A percentile compares a stretch with the other conserved stretches of the same genome.
These are phyloP conservation scores for Labroides dimidiatus DNA, from an alignment of 2,797 vertebrate genomes.

Conservation along the genomic window DNA sequence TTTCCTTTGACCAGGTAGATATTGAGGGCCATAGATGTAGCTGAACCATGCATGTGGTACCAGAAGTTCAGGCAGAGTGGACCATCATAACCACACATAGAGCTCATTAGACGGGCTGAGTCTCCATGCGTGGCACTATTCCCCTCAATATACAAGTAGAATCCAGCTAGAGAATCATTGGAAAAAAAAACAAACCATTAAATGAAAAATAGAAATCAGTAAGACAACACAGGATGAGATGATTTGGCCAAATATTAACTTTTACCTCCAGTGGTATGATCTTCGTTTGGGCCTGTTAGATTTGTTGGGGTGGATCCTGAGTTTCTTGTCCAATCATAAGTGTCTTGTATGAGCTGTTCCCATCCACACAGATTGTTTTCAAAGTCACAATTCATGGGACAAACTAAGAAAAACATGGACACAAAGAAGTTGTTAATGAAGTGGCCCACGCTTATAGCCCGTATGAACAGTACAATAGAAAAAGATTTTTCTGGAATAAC, in stretches of 20 bases:
- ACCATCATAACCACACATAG: constrained; percentile 72
- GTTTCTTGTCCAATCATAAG: constrained; percentile 82
- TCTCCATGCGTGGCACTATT: constrained; percentile 69
- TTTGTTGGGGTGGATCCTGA: constrained; percentile 81
- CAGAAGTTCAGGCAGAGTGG: constrained; percentile 86
- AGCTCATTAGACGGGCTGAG: constrained; percentile 81
- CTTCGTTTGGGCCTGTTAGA: constrained; percentile 83
- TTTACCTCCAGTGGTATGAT: constrained; percentile 88
- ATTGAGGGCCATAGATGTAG: constrained; percentile 77
- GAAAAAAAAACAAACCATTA: neutral
- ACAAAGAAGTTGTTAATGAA: neutral
- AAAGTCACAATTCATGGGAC: constrained; percentile 84
- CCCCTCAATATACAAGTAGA: constrained; percentile 84
- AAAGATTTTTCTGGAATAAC: too few species aligned
- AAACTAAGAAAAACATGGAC: constrained; percentile 65
- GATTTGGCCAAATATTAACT: neutral
- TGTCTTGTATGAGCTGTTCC: constrained; percentile 82
- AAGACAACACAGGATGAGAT: neutral
- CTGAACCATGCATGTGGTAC: constrained; percentile 87
- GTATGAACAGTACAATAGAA: too few species aligned
- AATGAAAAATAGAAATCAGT: neutral
- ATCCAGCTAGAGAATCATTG: constrained; percentile 70
- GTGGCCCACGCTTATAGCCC: neutral
- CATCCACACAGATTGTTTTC: constrained; percentile 84
- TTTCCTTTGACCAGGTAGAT: constrained; percentile 68